These are phyloP conservation scores for Ptiloglossa arizonensis DNA, from an alignment of 1,140 invertebrate species.

Conservation along the genomic window DNA sequence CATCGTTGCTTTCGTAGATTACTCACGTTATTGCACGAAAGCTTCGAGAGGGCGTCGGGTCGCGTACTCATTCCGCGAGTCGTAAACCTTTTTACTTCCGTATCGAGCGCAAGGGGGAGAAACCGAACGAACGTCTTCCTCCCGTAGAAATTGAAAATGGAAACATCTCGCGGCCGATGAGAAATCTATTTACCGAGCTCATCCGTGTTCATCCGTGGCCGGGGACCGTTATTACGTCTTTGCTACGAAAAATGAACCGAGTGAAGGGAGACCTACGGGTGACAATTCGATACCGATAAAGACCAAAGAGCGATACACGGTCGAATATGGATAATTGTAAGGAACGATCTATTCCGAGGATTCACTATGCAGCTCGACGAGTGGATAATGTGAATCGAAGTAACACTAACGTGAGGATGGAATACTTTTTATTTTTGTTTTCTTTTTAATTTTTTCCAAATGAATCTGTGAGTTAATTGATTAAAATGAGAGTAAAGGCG, in stretches of 20 bases:
- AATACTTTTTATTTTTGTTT: too few relatives aligned
- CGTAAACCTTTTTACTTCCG: constrained; percentile 36
- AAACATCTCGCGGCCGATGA: constrained; percentile 36
- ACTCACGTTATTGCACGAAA: constrained; percentile 58
- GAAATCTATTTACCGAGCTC: constrained; percentile 14
- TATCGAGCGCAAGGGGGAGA: constrained; percentile 9
- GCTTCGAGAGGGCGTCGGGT: constrained; percentile 37
- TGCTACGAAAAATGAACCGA: constrained; percentile 6
- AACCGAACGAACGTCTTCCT: constrained; percentile 20
- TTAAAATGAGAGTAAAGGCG: too few relatives aligned
- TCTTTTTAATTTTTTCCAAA: too few relatives aligned
- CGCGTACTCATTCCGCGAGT: constrained; percentile 27
- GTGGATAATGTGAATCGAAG: too few relatives aligned
- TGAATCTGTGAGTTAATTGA: too few relatives aligned
- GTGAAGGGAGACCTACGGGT: not conserved
- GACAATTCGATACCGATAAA: not conserved
- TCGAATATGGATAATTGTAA: too few relatives aligned
- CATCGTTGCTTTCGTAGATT: constrained; percentile 53
- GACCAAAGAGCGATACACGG: not conserved
- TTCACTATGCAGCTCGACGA: too few relatives aligned
- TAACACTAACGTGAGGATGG: too few relatives aligned
- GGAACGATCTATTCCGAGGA: too few relatives aligned
- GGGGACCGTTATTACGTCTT: not conserved
- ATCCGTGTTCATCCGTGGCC: not conserved
- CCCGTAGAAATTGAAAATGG: constrained; percentile 37